Evolutionary conservation across 64 coral and sea anemone genomes (phyloP), one percentile per base, ranked within the genome.

Genomic region (Montipora cactus): DNA sequence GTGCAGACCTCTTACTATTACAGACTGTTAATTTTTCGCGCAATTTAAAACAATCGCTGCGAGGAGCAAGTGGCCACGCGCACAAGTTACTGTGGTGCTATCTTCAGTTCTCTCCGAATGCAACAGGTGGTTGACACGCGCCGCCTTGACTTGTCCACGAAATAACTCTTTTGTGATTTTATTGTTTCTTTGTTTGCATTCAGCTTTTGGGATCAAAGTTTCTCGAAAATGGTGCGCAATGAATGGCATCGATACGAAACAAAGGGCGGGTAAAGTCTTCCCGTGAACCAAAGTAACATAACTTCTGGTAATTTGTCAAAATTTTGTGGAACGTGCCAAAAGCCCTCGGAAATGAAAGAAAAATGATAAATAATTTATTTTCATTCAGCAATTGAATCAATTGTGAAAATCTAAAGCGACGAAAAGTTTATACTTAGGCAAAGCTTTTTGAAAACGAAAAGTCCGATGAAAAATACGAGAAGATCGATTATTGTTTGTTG

Each of bases 51-150:
- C 14, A 64, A 64, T 64, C 53, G 53, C 53, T 11, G 11, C 6
- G 11, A 57, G 6, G 53, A 57, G 11, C 7, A 57, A 57, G 53
- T 57, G 53, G 80, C 55, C 80, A 83, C 23, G 23, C 79, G 80
- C 80, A 11, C 37, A 37, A 37, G 53, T 57, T 57, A 57, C 53
- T 11, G 6, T 11, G 11, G 6, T 57, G 6, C 16, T 23, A 2
- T 22, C 48, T 86, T 86, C 19, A 72, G 47, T 19, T 14, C 47
- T 72, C 82, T 70, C 64, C 71, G 66, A 62, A 86, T 86, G 82
- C 82, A 86, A 86, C 82, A 86, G 82, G 82, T 86, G 82, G 82
- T 51, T 72, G 82, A 66, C 82, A 86, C 82, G 82, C 82, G 82
- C 82, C 66, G 67, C 46, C 28, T 44, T 71, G 47, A 21, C 45